Conservation (phyloP, 1,140 invertebrate genomes). For the Anthonomus grandis region DNA sequence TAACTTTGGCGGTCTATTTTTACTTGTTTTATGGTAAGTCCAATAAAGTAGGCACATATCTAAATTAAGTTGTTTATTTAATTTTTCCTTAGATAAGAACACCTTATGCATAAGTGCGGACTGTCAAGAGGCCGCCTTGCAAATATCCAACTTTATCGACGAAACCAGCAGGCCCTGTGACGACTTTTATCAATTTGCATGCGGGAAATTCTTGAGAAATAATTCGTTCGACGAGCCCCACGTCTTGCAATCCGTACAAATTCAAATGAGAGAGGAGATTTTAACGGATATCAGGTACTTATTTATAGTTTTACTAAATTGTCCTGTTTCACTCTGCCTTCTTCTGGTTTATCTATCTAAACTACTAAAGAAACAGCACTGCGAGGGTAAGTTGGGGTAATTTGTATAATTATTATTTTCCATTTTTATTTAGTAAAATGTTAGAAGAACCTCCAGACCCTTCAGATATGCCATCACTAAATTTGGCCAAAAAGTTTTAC, state of each 20-base stretch:
- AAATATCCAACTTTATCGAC: slow-evolving; percentile 63
- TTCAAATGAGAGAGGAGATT: slow-evolving; percentile 17
- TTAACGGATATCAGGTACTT: slow-evolving; percentile 16
- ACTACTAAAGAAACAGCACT: too few species aligned
- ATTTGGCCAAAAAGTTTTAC: slow-evolving; percentile 38
- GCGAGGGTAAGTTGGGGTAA: too few species aligned
- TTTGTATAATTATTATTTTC: too few species aligned
- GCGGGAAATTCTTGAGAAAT: slow-evolving; percentile 59
- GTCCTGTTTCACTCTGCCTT: too few species aligned
- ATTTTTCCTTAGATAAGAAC: background rate
- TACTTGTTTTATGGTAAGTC: slow-evolving; percentile 9
- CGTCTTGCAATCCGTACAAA: slow-evolving; percentile 4
- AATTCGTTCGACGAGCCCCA: slow-evolving; percentile 3
- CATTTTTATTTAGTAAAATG: slow-evolving; percentile 31
- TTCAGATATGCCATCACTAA: slow-evolving; percentile 28
- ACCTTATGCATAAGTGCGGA: slow-evolving; percentile 16
- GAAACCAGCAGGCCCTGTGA: slow-evolving; percentile 72
- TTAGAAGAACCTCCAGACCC: slow-evolving; percentile 29
- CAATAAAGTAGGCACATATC: too few species aligned
- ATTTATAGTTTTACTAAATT: too few species aligned
- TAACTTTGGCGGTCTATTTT: slow-evolving; percentile 7
- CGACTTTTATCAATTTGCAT: slow-evolving; percentile 87
- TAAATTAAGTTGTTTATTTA: background rate
- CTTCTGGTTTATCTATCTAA: too few species aligned
- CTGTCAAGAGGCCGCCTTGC: slow-evolving; percentile 18